Evolutionary conservation across 2,113 vertebrate species (phyloP), one percentile per base, ranked within the genome.

Genomic region (Lichenostomus cassidix): DNA sequence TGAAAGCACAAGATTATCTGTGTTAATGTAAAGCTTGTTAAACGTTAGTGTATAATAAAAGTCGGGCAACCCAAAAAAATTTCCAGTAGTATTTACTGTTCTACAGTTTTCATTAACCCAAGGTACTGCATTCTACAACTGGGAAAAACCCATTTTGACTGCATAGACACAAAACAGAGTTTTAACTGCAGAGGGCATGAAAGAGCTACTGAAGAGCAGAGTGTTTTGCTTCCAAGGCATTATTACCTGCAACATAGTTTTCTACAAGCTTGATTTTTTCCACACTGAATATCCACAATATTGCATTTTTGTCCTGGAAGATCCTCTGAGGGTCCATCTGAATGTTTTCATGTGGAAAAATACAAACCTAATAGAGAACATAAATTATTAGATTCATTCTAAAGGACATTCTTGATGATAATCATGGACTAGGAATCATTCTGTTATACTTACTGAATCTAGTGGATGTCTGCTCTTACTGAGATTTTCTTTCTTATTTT

Each of bases 161-260:
- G 76, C 71, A 80, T 29, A 93, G 47, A 13, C 47, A 86, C 35
- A 68, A 88, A 86, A 5, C 60, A 67, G 25, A 50, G 29, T 90
- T 94, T 93, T 46, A 90, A 97, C 94, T 90, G 96, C 87, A 97
- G 96, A 88, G 96, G 95, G 97, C 96, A 56, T 70, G 59, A 96
- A 94, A 95, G 92, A 95, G 94, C 95, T 79, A 55, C 78, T 75
- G 87, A 97, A 95, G 28, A 91, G 71, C 33, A 25, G 42, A 47
- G 21, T 19, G 35, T 12, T 92, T 86, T 41, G 42, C 35, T 86
- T 49, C 28, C 28, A 63, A 41, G 42, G 47, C 29, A 11, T 15
- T 60, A 46, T 15, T 90, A 60, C 46, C 85, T 27, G 14, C 67
- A 70, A 41, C 5, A 11, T 15, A 16, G 29, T 63, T 86, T 92